Conservation (phyloP, 2,888 invertebrate species). For the Lamproptera curius region DNA sequence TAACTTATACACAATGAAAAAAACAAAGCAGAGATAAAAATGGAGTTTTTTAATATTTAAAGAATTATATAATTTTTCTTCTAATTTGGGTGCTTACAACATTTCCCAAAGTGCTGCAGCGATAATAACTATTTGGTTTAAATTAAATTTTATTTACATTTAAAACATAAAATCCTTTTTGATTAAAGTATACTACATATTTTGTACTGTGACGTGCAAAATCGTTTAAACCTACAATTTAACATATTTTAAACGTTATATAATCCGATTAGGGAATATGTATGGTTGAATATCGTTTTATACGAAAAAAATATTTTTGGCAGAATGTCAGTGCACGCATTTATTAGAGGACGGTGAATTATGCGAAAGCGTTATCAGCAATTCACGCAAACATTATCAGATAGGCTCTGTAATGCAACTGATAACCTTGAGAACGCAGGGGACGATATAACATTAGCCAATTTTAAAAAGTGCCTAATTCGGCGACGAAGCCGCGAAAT, state of each 20-base stretch:
- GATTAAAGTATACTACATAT: too few species aligned
- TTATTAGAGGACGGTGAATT: slow-evolving; percentile 11
- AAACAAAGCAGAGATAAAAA: too few species aligned
- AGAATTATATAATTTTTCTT: background rate
- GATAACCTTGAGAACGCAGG: slow-evolving; percentile 35
- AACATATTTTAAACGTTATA: too few species aligned
- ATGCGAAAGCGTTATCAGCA: slow-evolving; percentile 21
- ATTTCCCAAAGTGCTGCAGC: background rate
- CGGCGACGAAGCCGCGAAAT: background rate
- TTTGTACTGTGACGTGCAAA: too few species aligned
- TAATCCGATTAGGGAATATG: background rate
- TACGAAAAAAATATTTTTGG: background rate
- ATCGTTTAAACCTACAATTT: too few species aligned
- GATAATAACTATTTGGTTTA: background rate
- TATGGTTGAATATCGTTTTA: background rate
- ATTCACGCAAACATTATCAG: slow-evolving; percentile 28
- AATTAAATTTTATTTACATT: too few species aligned
- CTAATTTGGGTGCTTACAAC: too few species aligned
- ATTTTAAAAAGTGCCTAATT: slow-evolving; percentile 13
- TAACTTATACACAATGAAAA: too few species aligned
- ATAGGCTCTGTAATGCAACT: slow-evolving; percentile 34
- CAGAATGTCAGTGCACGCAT: slow-evolving; percentile 13
- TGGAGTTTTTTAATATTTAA: background rate
- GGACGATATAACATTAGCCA: slow-evolving; percentile 20
- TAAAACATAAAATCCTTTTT: too few species aligned